phyloP scores from a whole-genome alignment of 2,888 invertebrate genomes.

The Notocelia uddmanniana region DNA sequence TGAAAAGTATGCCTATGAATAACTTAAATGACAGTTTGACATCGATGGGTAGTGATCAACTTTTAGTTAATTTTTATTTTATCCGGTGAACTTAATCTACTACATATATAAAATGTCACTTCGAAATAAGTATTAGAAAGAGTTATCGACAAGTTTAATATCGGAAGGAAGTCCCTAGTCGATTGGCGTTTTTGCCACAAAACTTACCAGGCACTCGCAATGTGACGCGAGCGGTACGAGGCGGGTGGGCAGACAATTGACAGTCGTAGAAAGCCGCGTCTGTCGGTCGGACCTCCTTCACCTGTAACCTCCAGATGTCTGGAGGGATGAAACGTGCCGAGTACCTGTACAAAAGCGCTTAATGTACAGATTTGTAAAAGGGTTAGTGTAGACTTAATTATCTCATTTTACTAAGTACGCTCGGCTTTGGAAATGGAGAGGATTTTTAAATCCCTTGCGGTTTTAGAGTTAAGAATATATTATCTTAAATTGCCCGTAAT shows the following conservation, averaged over 20 bases:
- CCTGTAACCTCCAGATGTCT: slow-evolving; percentile 78
- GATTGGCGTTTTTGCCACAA: too few relatives aligned
- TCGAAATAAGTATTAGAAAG: too few relatives aligned
- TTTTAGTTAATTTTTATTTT: too few relatives aligned
- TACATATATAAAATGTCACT: too few relatives aligned
- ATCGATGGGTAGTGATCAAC: too few relatives aligned
- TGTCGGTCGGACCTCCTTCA: slow-evolving; percentile 73
- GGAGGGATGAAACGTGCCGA: slow-evolving; percentile 81
- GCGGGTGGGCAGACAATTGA: slow-evolving; percentile 80
- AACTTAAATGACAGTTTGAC: too few relatives aligned
- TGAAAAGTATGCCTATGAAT: too few relatives aligned
- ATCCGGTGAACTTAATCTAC: too few relatives aligned
- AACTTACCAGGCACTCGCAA: slow-evolving; percentile 74
- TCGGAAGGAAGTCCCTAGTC: too few relatives aligned
- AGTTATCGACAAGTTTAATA: too few relatives aligned
- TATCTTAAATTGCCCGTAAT: not conserved
- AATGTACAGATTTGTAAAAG: not conserved
- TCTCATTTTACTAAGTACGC: not conserved
- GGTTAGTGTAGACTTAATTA: slow-evolving; percentile 38
- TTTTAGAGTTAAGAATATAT: not conserved
- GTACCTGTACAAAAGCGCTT: slow-evolving; percentile 60
- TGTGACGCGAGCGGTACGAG: slow-evolving; percentile 75
- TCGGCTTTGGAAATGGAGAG: not conserved
- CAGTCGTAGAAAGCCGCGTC: slow-evolving; percentile 81
- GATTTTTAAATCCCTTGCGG: not conserved